Percentiles rank a stretch among this genome's conserved stretches.
These are phyloP conservation scores for Halictus rubicundus DNA, from an alignment of 1,140 invertebrate species.

Conservation along the genomic window DNA sequence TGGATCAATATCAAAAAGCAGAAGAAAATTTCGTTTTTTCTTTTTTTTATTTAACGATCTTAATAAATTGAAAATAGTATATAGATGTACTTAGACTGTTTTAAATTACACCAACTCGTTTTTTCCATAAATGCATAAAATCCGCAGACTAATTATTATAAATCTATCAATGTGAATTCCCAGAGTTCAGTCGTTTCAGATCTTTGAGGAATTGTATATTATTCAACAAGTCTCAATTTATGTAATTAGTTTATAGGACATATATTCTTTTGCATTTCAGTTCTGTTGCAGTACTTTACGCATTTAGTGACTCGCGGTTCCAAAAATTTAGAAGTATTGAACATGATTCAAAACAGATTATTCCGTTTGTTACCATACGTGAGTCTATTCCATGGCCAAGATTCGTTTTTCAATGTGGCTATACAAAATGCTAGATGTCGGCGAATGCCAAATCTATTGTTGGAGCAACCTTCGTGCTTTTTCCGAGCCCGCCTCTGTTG, in stretches of 20 bases:
- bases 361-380: constrained; percentile 74
- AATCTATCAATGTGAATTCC: too few species aligned
- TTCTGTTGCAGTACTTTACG: constrained; percentile 65
- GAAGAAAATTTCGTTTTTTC: too few species aligned
- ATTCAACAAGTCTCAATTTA: background rate
- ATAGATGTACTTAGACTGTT: too few species aligned
- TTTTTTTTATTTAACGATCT: too few species aligned
- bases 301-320: constrained; percentile 24
- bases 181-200: too few species aligned
- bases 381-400: constrained; percentile 74
- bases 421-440: constrained; percentile 73
- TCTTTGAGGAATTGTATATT: too few species aligned
- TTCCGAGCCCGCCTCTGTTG: too few species aligned
- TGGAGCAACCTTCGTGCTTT: too few species aligned
- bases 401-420: constrained; percentile 68
- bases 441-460: constrained; percentile 66
- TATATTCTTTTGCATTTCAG: constrained; percentile 62
- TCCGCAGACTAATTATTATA: background rate
- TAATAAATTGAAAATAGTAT: too few species aligned
- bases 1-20: too few species aligned
- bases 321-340: constrained; percentile 42
- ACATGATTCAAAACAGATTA: constrained; percentile 69
- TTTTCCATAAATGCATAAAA: too few species aligned
- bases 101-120: too few species aligned
- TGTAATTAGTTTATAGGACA: constrained; percentile 15